A percentile compares a stretch with the other conserved stretches of the same genome.
phyloP scores from a whole-genome alignment of 2,888 invertebrate genomes.

The Leptinotarsa peninsularis region DNA sequence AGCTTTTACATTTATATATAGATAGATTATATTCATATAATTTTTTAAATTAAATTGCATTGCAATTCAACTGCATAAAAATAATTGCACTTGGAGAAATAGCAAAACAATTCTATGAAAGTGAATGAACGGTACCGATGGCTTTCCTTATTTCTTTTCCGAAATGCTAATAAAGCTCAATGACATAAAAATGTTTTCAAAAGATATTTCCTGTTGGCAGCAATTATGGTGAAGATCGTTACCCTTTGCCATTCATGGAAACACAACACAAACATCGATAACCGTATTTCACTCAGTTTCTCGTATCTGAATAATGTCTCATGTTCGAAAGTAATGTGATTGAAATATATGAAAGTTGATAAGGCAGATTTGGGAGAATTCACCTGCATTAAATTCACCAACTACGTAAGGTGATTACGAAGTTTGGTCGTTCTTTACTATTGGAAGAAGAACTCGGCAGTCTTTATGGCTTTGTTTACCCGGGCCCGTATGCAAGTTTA shows the following conservation, averaged over 20 bases:
- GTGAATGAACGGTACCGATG: no score
- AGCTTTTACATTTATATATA: no score
- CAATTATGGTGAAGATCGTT: background rate
- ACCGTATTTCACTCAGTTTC: background rate
- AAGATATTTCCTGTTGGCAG: no score
- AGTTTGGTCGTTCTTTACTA: conserved; percentile 63
- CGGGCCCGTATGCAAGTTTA: conserved; percentile 60
- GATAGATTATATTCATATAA: no score
- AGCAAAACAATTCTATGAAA: no score
- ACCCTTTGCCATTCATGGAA: background rate
- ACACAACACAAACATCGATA: conserved; percentile 14
- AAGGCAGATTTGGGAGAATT: conserved; percentile 53
- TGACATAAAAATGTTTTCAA: no score
- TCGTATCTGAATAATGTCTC: conserved; percentile 15
- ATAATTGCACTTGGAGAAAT: no score
- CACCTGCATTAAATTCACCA: conserved; percentile 58
- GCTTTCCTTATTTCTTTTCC: no score
- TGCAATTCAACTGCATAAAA: no score
- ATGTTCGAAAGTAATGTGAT: conserved; percentile 40
- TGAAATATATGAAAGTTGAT: conserved; percentile 53
- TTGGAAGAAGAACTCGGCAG: conserved; percentile 58
- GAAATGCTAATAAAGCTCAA: no score
- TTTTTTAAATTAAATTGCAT: no score
- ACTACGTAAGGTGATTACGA: conserved; percentile 62
- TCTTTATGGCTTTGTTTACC: conserved; percentile 67